Conservation (phyloP, 2,888 invertebrate species). For the Gibbula magus region DNA sequence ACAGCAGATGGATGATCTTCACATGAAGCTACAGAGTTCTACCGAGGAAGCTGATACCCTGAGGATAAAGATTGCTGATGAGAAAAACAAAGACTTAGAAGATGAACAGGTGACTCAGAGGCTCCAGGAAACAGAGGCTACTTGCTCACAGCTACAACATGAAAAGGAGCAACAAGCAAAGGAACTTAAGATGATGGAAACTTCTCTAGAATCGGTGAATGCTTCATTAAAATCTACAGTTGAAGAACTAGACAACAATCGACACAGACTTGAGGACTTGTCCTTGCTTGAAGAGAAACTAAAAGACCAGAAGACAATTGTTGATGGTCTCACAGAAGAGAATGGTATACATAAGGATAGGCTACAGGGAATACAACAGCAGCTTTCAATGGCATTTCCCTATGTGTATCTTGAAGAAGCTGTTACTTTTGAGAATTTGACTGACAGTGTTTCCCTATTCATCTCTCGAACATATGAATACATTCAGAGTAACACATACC, state of each 20-base stretch:
- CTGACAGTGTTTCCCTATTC: neutral
- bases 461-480: conserved; percentile 12
- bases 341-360: neutral
- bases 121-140: neutral
- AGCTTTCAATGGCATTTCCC: neutral
- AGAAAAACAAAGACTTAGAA: neutral
- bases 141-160: neutral
- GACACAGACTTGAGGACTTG: neutral
- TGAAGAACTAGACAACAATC: neutral
- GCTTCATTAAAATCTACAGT: neutral
- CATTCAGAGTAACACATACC: conserved; percentile 8
- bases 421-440: neutral
- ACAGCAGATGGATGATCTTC: neutral
- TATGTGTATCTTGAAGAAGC: conserved; percentile 4
- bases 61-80: neutral
- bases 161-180: neutral
- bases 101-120: neutral
- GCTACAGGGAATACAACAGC: neutral
- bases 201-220: neutral
- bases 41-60: neutral
- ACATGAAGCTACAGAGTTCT: neutral
- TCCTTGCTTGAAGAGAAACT: neutral
- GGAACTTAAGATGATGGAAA: neutral
- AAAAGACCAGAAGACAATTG: neutral
- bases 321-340: neutral